phyloP scores from a whole-genome alignment of 2,888 invertebrate species.

The Tiphia femorata region DNA sequence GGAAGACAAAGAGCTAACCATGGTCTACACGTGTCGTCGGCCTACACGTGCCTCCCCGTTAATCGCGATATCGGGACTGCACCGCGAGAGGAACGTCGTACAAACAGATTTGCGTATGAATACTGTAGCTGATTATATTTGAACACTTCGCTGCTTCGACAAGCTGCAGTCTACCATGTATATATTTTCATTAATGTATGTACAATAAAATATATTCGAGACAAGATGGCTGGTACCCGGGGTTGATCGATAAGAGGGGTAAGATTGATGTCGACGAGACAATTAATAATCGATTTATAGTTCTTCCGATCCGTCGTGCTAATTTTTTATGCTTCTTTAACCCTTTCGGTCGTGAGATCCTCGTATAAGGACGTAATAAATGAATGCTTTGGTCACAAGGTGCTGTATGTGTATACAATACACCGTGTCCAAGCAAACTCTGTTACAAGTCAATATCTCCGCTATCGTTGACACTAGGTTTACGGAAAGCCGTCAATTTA shows the following conservation, averaged over 20 bases:
- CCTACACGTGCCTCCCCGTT: slow-evolving; percentile 44
- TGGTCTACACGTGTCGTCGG: slow-evolving; percentile 46
- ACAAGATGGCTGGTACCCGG: slow-evolving; percentile 31
- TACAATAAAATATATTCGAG: slow-evolving; percentile 63
- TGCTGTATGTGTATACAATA: no score
- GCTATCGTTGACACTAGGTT: no score
- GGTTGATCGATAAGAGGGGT: no score
- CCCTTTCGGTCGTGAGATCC: no score
- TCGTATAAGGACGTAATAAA: no score
- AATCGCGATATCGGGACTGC: slow-evolving; percentile 18
- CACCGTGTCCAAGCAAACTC: no score
- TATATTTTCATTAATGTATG: slow-evolving; percentile 69
- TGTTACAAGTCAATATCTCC: no score
- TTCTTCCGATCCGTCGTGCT: no score
- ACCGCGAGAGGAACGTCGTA: slow-evolving; percentile 31
- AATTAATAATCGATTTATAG: no score
- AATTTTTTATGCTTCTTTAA: slow-evolving; percentile 22
- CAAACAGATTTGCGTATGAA: slow-evolving; percentile 38
- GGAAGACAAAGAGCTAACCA: slow-evolving; percentile 10
- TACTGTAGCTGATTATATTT: slow-evolving; percentile 50
- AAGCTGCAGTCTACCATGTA: slow-evolving; percentile 68
- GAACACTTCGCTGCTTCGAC: slow-evolving; percentile 64
- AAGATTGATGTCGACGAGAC: no score
- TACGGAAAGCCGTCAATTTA: no score
- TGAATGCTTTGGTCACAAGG: no score